Base-by-base conservation (phyloP, 2,888 invertebrate species). In the Nemotelus pantherinus region DNA sequence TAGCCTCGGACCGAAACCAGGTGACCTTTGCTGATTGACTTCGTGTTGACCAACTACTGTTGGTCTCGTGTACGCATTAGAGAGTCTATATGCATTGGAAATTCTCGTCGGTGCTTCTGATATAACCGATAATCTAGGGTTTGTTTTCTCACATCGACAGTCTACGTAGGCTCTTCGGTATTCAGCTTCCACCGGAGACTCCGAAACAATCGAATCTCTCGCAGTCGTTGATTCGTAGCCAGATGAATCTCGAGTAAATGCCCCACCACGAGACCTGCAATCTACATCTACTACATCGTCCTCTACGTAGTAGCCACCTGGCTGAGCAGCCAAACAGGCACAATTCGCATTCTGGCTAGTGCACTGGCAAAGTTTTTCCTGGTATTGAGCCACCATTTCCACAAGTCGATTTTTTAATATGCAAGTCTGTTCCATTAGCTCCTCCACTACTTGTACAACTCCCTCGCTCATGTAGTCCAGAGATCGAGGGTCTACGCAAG, bases 401-500 rank as follows among this genome's bases (percentile, higher is more conserved):
- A 39, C 5, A 3, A 63, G 63, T 6, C 41, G 63, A 41, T 63
- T 63, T 41, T 43, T 63, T 41, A 63, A 63, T 25, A 43, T 63
- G 43, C 41, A 63, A 4, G 63, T 63, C 43, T 63, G 63, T 41
- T 63, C 63, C 39, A 63, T 43, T 41, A 63, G 41, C 43, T 63
- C 63, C 43, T 63, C 63, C 3, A 63, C 63, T 2, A 63, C 63
- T 63, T 63, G 63, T 1, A 63, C 41, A 9, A 63, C 63, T 63
- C 43, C 63, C 43, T 63, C 63, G 43, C 63, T 50, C 50, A 50
- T 50, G 9, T 50, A 50, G 50, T 50, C 50, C 6, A 50, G 50
- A 7, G 50, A 50, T 50, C 50, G 50, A 7, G 5, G 50, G 50
- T 50, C 50, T 50, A 50, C 50, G 25, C 25, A 25, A 25, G 25